phyloP scores from a whole-genome alignment of 1,140 invertebrate genomes.

The Yoshiicerus persimilis region DNA sequence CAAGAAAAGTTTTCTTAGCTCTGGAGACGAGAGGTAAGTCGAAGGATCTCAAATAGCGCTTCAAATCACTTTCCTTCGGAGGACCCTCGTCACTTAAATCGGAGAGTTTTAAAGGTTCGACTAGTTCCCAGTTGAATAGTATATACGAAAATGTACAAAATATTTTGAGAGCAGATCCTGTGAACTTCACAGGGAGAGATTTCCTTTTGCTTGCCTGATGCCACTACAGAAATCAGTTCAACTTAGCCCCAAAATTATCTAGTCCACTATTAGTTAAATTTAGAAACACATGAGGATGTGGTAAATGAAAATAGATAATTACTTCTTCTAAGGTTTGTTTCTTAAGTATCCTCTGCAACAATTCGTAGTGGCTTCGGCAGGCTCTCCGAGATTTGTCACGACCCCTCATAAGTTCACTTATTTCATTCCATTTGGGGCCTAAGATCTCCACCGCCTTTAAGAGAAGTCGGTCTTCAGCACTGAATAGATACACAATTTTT shows the following conservation, averaged over 20 bases:
- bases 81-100: not conserved
- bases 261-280: too few relatives aligned
- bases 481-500: not conserved
- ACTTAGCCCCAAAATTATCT: too few relatives aligned
- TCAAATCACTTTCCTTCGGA: not conserved
- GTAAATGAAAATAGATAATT: not conserved
- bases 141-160: not conserved
- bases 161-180: not conserved
- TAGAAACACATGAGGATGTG: too few relatives aligned
- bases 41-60: not conserved
- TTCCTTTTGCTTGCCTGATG: not conserved
- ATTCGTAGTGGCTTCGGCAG: not conserved
- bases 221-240: too few relatives aligned
- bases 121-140: not conserved
- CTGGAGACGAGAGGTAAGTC: not conserved
- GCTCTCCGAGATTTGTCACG: not conserved
- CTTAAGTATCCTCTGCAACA: not conserved
- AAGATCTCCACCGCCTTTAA: not conserved
- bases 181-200: not conserved
- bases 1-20: not conserved
- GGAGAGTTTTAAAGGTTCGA: not conserved
- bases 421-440: not conserved
- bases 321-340: not conserved
- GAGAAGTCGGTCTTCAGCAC: not conserved
- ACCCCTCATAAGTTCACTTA: not conserved